Conservation (phyloP, 1,140 invertebrate genomes). For the Tetraneura akinire region DNA sequence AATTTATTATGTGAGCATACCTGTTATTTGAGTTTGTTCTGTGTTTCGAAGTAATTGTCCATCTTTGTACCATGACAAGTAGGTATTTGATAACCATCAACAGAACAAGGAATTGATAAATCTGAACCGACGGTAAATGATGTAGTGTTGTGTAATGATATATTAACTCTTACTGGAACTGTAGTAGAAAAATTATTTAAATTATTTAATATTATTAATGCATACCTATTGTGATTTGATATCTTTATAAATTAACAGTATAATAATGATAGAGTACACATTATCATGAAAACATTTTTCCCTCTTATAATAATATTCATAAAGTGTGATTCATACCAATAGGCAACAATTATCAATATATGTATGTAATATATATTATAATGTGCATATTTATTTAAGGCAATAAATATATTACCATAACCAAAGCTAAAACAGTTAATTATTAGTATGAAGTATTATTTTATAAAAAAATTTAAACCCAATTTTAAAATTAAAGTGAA, state of each 20-base stretch:
- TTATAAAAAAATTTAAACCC: too few species aligned
- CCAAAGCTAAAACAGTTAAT: background rate
- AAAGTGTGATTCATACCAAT: too few species aligned
- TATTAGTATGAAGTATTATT: too few species aligned
- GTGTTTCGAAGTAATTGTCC: conserved; percentile 61
- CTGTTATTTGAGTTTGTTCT: conserved; percentile 63
- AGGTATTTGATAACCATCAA: conserved; percentile 75
- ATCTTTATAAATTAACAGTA: too few species aligned
- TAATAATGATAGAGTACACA: too few species aligned
- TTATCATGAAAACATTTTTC: too few species aligned
- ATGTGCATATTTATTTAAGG: background rate
- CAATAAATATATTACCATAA: background rate
- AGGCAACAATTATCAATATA: too few species aligned
- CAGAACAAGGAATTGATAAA: conserved; percentile 72
- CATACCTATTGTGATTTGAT: too few species aligned
- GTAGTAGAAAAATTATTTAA: background rate
- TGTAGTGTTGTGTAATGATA: conserved; percentile 62
- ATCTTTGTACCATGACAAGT: conserved; percentile 78
- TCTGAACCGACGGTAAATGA: conserved; percentile 67
- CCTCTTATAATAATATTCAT: too few species aligned
- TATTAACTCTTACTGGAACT: conserved; percentile 68
- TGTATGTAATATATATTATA: too few species aligned
- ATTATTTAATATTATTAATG: background rate
- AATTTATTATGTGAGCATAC: conserved; percentile 59
- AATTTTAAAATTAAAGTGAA: too few species aligned